Evolutionary conservation across 2,113 vertebrate genomes (phyloP).

Genomic region (human (Homo sapiens)): DNA sequence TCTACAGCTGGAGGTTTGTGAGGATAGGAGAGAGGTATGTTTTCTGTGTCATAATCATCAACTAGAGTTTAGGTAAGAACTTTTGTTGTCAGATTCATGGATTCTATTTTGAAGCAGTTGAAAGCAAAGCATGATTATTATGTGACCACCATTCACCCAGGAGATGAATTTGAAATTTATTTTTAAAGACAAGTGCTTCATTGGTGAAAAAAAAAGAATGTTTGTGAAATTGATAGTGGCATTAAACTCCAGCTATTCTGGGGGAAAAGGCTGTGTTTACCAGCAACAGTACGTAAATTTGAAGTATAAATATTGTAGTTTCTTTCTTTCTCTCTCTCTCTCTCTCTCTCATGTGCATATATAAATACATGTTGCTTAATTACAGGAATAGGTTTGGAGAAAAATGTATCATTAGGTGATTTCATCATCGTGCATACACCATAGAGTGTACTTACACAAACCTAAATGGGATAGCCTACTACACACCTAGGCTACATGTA

Average conservation of each 20-base stretch:
- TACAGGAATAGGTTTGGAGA: neutral
- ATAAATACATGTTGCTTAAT: neutral
- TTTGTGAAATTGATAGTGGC: neutral
- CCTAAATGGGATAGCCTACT: neutral
- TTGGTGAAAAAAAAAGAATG: neutral
- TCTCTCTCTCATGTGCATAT: neutral
- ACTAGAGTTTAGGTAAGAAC: neutral
- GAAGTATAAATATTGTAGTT: neutral
- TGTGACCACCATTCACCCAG: neutral
- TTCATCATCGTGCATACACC: neutral
- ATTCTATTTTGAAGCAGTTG: constrained; percentile 22
- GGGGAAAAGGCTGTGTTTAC: neutral
- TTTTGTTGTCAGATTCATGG: neutral
- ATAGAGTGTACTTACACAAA: neutral
- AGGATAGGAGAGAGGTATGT: neutral
- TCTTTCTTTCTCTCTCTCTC: neutral
- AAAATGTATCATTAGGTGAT: neutral
- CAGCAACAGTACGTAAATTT: neutral
- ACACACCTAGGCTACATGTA: neutral
- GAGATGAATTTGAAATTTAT: constrained; percentile 22
- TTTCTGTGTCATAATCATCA: neutral
- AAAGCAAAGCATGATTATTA: constrained; percentile 28
- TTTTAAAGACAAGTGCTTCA: neutral
- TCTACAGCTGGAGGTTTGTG: neutral
- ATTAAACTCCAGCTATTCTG: neutral